These are phyloP conservation scores for Drosophila nebulosa DNA, from an alignment of 1,140 invertebrate genomes.

Conservation along the genomic window DNA sequence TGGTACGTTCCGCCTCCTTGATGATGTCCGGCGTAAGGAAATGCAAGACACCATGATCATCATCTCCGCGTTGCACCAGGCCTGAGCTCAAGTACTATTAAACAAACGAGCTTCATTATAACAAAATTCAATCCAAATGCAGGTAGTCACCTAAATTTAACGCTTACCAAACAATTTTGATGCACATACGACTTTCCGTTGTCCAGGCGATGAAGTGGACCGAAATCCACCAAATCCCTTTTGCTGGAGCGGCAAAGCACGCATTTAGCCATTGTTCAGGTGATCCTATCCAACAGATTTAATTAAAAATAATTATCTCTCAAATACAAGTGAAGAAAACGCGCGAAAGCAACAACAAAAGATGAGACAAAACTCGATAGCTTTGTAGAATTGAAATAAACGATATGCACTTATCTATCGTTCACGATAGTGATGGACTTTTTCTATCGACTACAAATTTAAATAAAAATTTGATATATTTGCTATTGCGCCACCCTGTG, in stretches of 20 bases:
- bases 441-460: too few relatives aligned
- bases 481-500: too few relatives aligned
- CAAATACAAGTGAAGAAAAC: neutral
- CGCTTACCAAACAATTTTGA: constrained; percentile 43
- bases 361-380: neutral
- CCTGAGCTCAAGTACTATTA: constrained; percentile 52
- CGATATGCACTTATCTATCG: neutral
- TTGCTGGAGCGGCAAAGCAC: neutral
- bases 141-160: too few relatives aligned
- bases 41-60: neutral
- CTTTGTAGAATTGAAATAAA: neutral
- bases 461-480: too few relatives aligned
- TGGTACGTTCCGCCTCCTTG: constrained; percentile 16
- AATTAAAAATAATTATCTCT: neutral
- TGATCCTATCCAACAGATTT: neutral
- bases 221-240: neutral
- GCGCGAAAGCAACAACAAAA: neutral
- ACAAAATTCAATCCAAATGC: neutral
- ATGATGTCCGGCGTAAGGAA: constrained; percentile 36
- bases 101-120: neutral
- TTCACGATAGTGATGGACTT: too few relatives aligned
- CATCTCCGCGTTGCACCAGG: constrained; percentile 31
- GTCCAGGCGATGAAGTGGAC: neutral
- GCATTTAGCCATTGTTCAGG: neutral
- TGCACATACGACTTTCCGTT: constrained; percentile 21